These are phyloP conservation scores for Chelidonichthys spinosus DNA, from an alignment of 2,797 vertebrate species.

Conservation along the genomic window DNA sequence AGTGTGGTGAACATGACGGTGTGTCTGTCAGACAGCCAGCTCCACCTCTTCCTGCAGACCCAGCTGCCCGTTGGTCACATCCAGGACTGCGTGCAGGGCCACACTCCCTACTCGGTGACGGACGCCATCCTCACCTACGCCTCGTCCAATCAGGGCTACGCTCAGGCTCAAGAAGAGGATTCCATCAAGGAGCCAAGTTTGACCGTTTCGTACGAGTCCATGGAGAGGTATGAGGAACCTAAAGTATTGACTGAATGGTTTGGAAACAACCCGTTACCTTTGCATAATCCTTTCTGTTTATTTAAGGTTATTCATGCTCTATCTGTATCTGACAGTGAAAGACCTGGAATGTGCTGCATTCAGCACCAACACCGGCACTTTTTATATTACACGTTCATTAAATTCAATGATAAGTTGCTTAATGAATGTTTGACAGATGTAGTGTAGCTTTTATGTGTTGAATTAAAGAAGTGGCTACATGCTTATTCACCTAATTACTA, in stretches of 20 bases:
- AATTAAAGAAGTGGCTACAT: background rate
- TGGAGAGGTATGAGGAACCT: conserved; percentile 77
- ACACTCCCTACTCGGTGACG: conserved; percentile 87
- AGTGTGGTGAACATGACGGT: conserved; percentile 94
- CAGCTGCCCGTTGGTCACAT: conserved; percentile 93
- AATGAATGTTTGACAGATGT: background rate
- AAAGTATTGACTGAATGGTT: background rate
- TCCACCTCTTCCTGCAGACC: conserved; percentile 98
- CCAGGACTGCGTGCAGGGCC: conserved; percentile 92
- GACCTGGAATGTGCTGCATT: background rate
- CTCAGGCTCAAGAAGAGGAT: conserved; percentile 86
- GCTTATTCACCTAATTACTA: background rate
- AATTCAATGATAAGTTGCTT: background rate
- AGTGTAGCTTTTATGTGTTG: conserved; percentile 1
- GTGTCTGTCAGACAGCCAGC: conserved; percentile 96
- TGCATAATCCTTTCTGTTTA: background rate
- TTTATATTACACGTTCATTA: background rate
- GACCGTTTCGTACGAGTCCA: conserved; percentile 83
- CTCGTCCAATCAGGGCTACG: conserved; percentile 91
- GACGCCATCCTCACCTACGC: conserved; percentile 94
- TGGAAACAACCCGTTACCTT: conserved; percentile 1
- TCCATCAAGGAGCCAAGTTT: conserved; percentile 70
- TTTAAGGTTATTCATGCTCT: background rate
- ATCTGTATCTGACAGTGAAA: background rate
- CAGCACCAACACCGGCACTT: background rate